These are phyloP conservation scores for Scortum barcoo DNA, from an alignment of 2,113 vertebrate species.

Conservation along the genomic window DNA sequence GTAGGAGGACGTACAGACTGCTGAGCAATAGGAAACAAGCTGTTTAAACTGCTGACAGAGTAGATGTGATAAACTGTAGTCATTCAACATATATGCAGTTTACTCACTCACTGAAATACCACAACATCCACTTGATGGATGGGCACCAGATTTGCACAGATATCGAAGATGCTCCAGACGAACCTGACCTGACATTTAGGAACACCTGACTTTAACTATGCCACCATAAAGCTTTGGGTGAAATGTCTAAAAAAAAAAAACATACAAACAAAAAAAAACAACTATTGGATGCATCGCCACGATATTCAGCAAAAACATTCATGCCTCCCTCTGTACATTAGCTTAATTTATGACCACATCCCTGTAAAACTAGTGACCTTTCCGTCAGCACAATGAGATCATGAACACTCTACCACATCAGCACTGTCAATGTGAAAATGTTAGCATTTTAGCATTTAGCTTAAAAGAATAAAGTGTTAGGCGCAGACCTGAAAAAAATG, in stretches of 20 bases:
- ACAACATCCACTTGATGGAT: neutral
- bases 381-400: too few species aligned
- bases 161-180: too few species aligned
- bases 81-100: neutral
- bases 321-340: neutral
- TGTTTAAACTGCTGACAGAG: slow-evolving; percentile 7
- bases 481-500: neutral
- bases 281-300: neutral
- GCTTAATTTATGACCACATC: too few species aligned
- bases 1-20: slow-evolving; percentile 2
- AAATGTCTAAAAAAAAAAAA: neutral
- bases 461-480: too few species aligned
- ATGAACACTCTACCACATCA: too few species aligned
- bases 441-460: too few species aligned
- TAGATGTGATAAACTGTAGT: neutral
- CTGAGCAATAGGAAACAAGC: neutral
- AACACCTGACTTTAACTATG: neutral
- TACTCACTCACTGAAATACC: neutral
- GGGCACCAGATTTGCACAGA: neutral
- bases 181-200: neutral
- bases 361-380: too few species aligned
- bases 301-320: neutral
- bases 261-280: too few species aligned
- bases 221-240: neutral
- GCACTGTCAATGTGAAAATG: too few species aligned